These are phyloP conservation scores for Chironomus tentans DNA, from an alignment of 2,888 invertebrate species.

Conservation along the genomic window DNA sequence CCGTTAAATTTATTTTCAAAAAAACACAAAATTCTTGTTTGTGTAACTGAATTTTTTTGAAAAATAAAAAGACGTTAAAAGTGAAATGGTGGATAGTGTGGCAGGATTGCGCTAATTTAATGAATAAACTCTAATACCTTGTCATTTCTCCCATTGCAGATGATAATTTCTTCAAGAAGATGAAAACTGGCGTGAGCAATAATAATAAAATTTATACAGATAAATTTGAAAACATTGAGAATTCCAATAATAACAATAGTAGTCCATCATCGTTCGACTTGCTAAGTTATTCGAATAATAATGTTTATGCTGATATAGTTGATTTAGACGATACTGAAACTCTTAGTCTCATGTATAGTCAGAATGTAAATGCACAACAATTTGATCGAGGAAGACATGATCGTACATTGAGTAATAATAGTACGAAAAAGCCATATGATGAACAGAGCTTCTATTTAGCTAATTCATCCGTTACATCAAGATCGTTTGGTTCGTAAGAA, in stretches of 20 bases:
- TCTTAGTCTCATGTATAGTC: conserved; percentile 25
- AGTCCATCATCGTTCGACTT: conserved; percentile 9
- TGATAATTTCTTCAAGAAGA: conserved; percentile 10
- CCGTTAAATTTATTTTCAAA: no score
- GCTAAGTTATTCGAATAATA: conserved; percentile 21
- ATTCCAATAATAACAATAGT: conserved; percentile 11
- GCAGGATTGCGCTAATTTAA: no score
- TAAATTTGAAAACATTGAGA: conserved; percentile 23
- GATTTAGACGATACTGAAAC: conserved; percentile 23
- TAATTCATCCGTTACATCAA: conserved; percentile 20
- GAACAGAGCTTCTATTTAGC: conserved; percentile 14
- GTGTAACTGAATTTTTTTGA: no score
- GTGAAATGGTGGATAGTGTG: no score
- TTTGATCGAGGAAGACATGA: conserved; percentile 7
- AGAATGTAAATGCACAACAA: conserved; percentile 16
- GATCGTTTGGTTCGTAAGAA: conserved; percentile 8
- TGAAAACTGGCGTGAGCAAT: conserved; percentile 20
- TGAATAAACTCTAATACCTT: background rate
- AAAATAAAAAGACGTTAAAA: no score
- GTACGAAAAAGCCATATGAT: conserved; percentile 10
- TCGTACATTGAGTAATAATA: background rate
- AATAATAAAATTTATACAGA: conserved; percentile 15
- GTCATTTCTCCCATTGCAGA: background rate
- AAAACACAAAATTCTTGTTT: no score
- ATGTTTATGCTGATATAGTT: conserved; percentile 25